Percentiles rank a stretch among this genome's conserved stretches.
phyloP scores from a whole-genome alignment of 2,888 invertebrate species.

The Tipula lateralis region DNA sequence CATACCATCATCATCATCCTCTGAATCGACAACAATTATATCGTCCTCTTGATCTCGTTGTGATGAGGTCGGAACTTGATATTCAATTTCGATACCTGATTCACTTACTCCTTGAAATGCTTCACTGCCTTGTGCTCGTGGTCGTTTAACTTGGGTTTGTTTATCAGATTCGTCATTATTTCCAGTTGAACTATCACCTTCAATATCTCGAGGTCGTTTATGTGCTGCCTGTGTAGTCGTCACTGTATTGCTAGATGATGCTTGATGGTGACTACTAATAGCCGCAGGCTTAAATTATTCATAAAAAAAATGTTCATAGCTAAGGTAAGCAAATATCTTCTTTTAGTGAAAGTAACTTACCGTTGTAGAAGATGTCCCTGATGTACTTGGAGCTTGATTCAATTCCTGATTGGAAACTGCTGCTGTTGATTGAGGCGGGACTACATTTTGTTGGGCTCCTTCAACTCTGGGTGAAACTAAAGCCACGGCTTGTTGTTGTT shows the following conservation, averaged over 20 bases:
- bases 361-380: conserved; percentile 40
- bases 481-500: conserved; percentile 61
- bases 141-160: conserved; percentile 42
- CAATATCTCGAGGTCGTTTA: conserved; percentile 57
- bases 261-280: conserved; percentile 50
- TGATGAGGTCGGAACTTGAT: conserved; percentile 81
- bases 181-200: conserved; percentile 52
- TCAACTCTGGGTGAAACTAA: conserved; percentile 66
- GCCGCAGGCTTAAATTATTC: conserved; percentile 39
- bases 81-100: conserved; percentile 62
- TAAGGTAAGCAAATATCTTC: too few species aligned
- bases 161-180: conserved; percentile 48
- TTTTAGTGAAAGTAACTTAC: conserved; percentile 34
- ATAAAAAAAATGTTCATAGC: conserved; percentile 26
- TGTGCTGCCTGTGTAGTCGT: conserved; percentile 62
- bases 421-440: conserved; percentile 40
- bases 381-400: conserved; percentile 46
- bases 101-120: conserved; percentile 54
- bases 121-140: conserved; percentile 44
- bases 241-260: conserved; percentile 61
- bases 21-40: conserved; percentile 73
- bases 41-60: conserved; percentile 83
- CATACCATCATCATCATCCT: conserved; percentile 57
- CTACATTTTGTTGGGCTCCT: conserved; percentile 52
- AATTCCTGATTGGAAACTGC: conserved; percentile 42